Base-by-base conservation (phyloP, 2,888 invertebrate species). In the Pollenia amentaria region DNA sequence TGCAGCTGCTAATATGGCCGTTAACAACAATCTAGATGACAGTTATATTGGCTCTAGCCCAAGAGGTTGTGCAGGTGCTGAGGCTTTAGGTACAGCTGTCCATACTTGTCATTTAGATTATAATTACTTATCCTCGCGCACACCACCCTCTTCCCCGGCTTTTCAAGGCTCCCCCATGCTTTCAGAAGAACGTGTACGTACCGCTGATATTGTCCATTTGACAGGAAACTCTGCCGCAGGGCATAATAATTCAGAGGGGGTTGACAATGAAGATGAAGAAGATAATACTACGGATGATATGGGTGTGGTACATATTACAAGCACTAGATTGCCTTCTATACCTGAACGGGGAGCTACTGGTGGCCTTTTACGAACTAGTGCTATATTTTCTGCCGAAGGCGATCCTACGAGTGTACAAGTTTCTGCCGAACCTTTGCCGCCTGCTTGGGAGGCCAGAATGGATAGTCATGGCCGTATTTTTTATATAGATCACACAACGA, bases 391-490 rank as follows among this genome's bases (percentile, higher is more conserved):
- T 21, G 72, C 80, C 4, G 87, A 87, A 64, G 65, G 67, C 16
- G 87, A 87, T 42, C 95, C 95, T 44, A 95, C 95, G 89, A 95
- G 95, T 87, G 97, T 97, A 89, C 97, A 97, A 91, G 79, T 76
- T 4, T 97, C 97, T 0, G 73, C 87, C 12, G 92, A 92, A 64
- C 90, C 98, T 14, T 93, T 98, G 88, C 98, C 98, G 64, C 96
- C 94, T 96, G 98, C 98, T 40, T 99, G 99, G 99, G 99, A 99
- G 94, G 98, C 99, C 0, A 95, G 99, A 83, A 97, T 99, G 94
- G 99, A 99, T 93, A 97, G 97, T 89, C 98, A 99, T 92, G 99
- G 99, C 0, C 95, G 99, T 51, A 97, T 99, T 80, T 99, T 99
- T 93, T 99, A 99, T 94, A 98, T 99, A 84, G 99, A 99, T 94